Evolutionary conservation across 2,113 vertebrate genomes (phyloP), one percentile per base, ranked within the genome.

Genomic region (Arothron firmamentum): DNA sequence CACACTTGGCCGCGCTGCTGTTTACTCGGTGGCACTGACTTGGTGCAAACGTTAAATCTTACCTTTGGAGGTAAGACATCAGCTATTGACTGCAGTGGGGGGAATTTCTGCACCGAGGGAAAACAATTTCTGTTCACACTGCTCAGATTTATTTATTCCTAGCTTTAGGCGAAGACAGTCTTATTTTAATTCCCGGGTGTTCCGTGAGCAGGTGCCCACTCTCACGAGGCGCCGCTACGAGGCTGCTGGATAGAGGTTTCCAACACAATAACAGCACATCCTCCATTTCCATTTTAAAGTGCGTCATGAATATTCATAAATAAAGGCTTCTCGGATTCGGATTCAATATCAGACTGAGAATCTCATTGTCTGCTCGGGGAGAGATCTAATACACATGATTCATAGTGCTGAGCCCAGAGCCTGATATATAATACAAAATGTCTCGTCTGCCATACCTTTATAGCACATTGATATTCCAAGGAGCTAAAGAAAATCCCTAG

Each of bases 141-240:
- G 77, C 78, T 78, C 65, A 70, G 80, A 87, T 88, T 84, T 88
- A 88, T 92, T 87, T 88, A 89, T 87, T 85, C 74, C 73, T 84
- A 56, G 85, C 90, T 92, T 83, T 67, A 80, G 89, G 89, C 85
- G 82, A 89, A 84, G 77, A 66, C 56, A 64, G 73, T 73, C 79
- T 82, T 68, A 71, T 81, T 87, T 87, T 86, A 87, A 90, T 90
- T 88, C 88, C 89, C 90, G 83, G 77, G 68, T 75, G 75, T 75
- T 84, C 70, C 57, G 51, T 59, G 81, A 85, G 85, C 74, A 20
- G 61, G 50, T 77, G 80, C 73, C 77, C 77, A 75, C 74, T 72
- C 64, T 72, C 77, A 67, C 79, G 73, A 81, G 70, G 77, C 71
- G 72, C 76, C 51, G 74, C 52, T 78, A 86, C 59, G 60, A 74